Evolutionary conservation across 2,797 vertebrate genomes (phyloP), one percentile per base, ranked within the genome.

Genomic region (Pseudomugil tenellus): DNA sequence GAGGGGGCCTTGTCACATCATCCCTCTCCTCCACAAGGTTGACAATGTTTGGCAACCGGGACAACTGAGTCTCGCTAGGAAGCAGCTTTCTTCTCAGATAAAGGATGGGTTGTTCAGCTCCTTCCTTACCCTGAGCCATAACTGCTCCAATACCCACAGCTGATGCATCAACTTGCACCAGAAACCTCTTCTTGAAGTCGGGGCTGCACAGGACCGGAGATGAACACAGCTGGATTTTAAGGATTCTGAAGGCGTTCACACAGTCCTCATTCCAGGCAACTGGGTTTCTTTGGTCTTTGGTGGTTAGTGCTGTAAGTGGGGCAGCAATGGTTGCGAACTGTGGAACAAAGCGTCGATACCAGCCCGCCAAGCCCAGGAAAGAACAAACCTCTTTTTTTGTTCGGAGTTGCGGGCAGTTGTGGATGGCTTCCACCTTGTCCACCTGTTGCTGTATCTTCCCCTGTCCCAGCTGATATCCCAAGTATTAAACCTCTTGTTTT

Each of bases 351-450:
- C n/a, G n/a, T n/a, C n/a, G n/a, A n/a, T n/a, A 55, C 25, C 9
- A 69, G 25, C 23, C 39, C 6, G 23, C 16, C 6, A 32, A 11
- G 1, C 58, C 58, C 0, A 29, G 1, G 43, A 62, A 55, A 12
- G 54, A 26, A 1, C n/a, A 0, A 0, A 46, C 51, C 4, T 63
- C 29, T 2, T 65, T 65, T 13, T 65, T 72, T 2, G 35, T 60
- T 0, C 4, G 17, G 1, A 57, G 63, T 4, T 6, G 7, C 5
- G 32, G 32, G 9, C 32, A 32, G 9, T 32, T 32, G 5, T 8
- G 32, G 34, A 72, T 58, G 2, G 54, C 69, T 35, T 72, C 61
- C 19, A 66, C 37, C 1, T 56, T 66, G 6, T 62, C 59, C 6
- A 49, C n/a, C 2, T 69, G 54, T 1, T 17, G 21, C 0, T 26